Percentiles rank a stretch among this genome's conserved stretches.
phyloP scores from a whole-genome alignment of 2,888 invertebrate species.

The Acleris emargana region DNA sequence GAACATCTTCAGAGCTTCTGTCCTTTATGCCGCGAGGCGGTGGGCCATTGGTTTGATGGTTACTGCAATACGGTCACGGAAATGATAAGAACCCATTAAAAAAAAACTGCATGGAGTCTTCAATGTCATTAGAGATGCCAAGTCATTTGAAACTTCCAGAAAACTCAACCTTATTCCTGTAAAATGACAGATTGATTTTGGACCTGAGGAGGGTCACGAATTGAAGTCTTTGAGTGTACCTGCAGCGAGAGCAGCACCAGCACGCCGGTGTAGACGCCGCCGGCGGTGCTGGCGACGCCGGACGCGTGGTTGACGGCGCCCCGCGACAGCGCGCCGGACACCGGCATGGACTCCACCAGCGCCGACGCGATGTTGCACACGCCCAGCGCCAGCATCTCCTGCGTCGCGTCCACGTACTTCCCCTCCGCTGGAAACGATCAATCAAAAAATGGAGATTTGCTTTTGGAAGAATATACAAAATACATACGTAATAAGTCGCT shows the following conservation, averaged over 20 bases:
- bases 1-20: too few relatives aligned
- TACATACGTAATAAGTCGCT: too few relatives aligned
- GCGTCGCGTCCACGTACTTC: conserved; percentile 92
- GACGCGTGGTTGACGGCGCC: conserved; percentile 97
- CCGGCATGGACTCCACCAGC: conserved; percentile 95
- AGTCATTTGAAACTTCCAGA: neutral
- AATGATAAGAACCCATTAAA: too few relatives aligned
- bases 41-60: too few relatives aligned
- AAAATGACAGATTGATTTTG: too few relatives aligned
- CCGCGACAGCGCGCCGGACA: conserved; percentile 94
- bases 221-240: conserved; percentile 46
- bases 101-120: too few relatives aligned
- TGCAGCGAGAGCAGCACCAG: conserved; percentile 77
- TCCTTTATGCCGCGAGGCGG: too few relatives aligned
- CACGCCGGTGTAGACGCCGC: conserved; percentile 92
- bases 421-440: conserved; percentile 84
- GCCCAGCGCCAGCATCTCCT: conserved; percentile 94
- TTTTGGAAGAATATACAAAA: neutral
- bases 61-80: too few relatives aligned
- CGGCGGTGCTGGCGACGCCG: conserved; percentile 94
- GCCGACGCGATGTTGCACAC: conserved; percentile 94
- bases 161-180: too few relatives aligned
- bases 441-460: neutral
- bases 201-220: too few relatives aligned
- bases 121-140: too few relatives aligned